Percentiles rank a stretch among this genome's conserved stretches.
Conservation (phyloP, 2,888 invertebrate genomes). For the Ditula angustiorana region DNA sequence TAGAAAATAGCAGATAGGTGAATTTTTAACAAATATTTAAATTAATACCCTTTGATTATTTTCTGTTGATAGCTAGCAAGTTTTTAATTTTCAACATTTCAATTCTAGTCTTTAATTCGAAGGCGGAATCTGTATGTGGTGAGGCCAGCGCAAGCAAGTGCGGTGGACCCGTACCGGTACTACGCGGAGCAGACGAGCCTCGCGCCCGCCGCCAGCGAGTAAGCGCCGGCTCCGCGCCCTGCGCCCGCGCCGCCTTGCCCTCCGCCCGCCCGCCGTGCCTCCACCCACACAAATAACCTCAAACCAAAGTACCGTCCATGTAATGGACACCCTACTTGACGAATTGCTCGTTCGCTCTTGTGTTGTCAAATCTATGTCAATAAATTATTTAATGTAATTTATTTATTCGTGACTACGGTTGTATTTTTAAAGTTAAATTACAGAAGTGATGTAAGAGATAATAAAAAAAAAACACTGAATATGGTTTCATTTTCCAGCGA, state of each 20-base stretch:
- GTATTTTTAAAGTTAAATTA: conserved; percentile 75
- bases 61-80: conserved; percentile 22
- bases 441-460: conserved; percentile 74
- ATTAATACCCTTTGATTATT: conserved; percentile 33
- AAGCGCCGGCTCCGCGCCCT: conserved; percentile 47
- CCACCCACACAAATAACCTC: conserved; percentile 72
- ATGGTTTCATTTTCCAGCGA: conserved; percentile 62
- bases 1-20: no score
- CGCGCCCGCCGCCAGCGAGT: conserved; percentile 55
- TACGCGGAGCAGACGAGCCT: conserved; percentile 79
- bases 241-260: conserved; percentile 46
- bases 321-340: conserved; percentile 66
- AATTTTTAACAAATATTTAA: no score
- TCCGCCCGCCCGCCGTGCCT: conserved; percentile 54
- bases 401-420: conserved; percentile 82
- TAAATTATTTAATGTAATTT: conserved; percentile 83
- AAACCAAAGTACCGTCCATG: conserved; percentile 79
- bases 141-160: conserved; percentile 83
- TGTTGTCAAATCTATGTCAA: conserved; percentile 79
- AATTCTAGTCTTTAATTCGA: conserved; percentile 85
- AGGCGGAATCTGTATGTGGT: conserved; percentile 88
- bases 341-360: conserved; percentile 67
- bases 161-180: conserved; percentile 86
- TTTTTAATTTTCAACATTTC: conserved; percentile 67
- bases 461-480: conserved; percentile 69